Base-by-base conservation (phyloP, 2,113 vertebrate genomes). In the Charadrius vociferus region DNA sequence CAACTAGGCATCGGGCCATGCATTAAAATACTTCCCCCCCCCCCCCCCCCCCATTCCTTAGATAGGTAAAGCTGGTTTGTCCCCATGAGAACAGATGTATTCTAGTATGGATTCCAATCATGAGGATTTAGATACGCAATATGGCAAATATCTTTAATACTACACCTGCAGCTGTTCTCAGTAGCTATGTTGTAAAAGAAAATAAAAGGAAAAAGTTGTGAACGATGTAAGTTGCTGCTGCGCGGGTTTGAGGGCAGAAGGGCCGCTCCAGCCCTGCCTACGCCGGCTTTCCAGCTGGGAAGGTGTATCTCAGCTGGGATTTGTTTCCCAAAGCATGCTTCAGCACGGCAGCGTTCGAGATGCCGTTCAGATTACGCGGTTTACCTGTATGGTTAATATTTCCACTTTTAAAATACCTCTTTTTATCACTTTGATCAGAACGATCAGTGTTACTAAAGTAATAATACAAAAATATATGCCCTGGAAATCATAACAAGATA, bases 401-500 rank as follows among this genome's bases (percentile, higher is more conserved):
- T 84, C 58, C 50, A 49, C 49, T 82, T 96, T 91, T 41, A 91
- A 95, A 96, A 90, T 53, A 84, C 81, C 61, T 88, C 39, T 90
- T 96, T 92, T 82, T 90, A 90, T 91, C 77, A 41, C 74, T 94
- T 93, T 74, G 82, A 96, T 96, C 84, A 81, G 24, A 86, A 89
- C 24, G 23, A 90, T 92, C 94, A 92, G 52, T 82, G 81, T 94
- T 94, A 95, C 63, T 84, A 58, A 91, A 95, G 93, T 77, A 96
- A 78, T 83, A 93, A 96, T 90, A 95, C 77, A 94, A 96, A 95
- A 95, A 96, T 91, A 92, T 84, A 78, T 80, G 91, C 91, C 86
- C 85, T 88, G 80, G 85, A 92, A 97, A 95, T 95, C 86, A 66
- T 75, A 90, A 88, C 52, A 77, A 96, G 97, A 95, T 97, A 93